A percentile compares a stretch with the other conserved stretches of the same genome.
phyloP scores from a whole-genome alignment of 2,888 invertebrate genomes.

The Acholoe squamosa region DNA sequence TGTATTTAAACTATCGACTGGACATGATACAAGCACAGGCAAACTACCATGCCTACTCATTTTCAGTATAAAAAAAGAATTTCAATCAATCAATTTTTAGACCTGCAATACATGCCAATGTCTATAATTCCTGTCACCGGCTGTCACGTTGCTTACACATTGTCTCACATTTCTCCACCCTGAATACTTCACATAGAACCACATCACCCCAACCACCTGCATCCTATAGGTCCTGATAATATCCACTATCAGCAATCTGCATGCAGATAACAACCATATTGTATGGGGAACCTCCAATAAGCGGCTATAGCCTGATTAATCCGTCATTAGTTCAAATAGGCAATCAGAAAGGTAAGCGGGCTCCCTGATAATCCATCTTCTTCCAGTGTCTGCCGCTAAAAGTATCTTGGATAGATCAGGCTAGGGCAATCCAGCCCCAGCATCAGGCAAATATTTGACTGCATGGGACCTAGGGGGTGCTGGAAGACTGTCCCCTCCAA shows the following conservation, averaged over 20 bases:
- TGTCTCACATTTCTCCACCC: too few species aligned
- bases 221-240: not conserved
- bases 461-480: not conserved
- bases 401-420: slow-evolving; percentile 46
- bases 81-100: too few species aligned
- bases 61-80: too few species aligned
- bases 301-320: slow-evolving; percentile 58
- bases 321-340: slow-evolving; percentile 53
- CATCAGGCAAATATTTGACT: slow-evolving; percentile 42
- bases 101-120: too few species aligned
- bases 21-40: too few species aligned
- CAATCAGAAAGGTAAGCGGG: slow-evolving; percentile 51
- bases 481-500: not conserved
- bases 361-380: slow-evolving; percentile 42
- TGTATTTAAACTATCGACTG: too few species aligned
- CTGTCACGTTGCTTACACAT: too few species aligned
- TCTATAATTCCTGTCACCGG: too few species aligned
- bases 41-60: too few species aligned
- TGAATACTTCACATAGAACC: too few species aligned
- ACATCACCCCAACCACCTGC: not conserved
- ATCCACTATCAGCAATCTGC: slow-evolving; percentile 32
- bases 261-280: slow-evolving; percentile 16
- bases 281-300: slow-evolving; percentile 11
- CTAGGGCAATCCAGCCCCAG: not conserved
- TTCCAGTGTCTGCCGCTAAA: slow-evolving; percentile 7